Base-by-base conservation (phyloP, 2,113 vertebrate genomes). In the Oncorhynchus gorbuscha region DNA sequence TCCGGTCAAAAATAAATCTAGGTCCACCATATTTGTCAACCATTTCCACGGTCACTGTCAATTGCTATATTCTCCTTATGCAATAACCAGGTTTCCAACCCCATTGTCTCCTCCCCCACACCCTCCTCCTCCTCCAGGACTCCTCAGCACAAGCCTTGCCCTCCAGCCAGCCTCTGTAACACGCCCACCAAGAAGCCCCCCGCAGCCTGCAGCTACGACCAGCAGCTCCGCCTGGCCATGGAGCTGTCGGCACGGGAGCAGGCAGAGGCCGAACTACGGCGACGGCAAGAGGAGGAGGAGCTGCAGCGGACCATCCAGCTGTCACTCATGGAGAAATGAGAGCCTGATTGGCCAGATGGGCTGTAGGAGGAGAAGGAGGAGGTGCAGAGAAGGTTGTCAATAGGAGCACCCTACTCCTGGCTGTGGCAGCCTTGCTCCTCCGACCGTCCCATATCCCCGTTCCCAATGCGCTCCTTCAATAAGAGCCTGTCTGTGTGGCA, bases 201-300 rank as follows among this genome's bases (percentile, higher is more conserved):
- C 0, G 64, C 64, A 72, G 3, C 26, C 85, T 93, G 88, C 93
- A 95, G 94, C 87, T 98, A 98, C 16, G 89, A 95, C 1, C 94
- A 97, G 89, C 97, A 99, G 92, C 93, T 99, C 75, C 95, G 95
- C 20, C 84, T 99, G 86, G 97, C 97, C 85, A 98, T 99, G 97
- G 96, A 95, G 81, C 92, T 99, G 78, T 99, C 97, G 0, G 96
- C 96, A 0, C 93, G 93, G 35, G 97, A 99, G 90, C 96, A 96
- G 88, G 95, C 95, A 81, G 96, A 96, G 83, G 94, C 94, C 11
- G 94, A 96, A 89, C 90, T 92, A 39, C 91, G 94, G 22, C 94
- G 88, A 16, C 93, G 91, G 64, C 95, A 87, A 83, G 97, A 99
- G 83, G 96, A 99, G 70, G 96, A 97, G 87, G 96, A 99, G 82